Evolutionary conservation across 2,113 vertebrate species (phyloP).

Genomic region (Chloroceryle aenea): DNA sequence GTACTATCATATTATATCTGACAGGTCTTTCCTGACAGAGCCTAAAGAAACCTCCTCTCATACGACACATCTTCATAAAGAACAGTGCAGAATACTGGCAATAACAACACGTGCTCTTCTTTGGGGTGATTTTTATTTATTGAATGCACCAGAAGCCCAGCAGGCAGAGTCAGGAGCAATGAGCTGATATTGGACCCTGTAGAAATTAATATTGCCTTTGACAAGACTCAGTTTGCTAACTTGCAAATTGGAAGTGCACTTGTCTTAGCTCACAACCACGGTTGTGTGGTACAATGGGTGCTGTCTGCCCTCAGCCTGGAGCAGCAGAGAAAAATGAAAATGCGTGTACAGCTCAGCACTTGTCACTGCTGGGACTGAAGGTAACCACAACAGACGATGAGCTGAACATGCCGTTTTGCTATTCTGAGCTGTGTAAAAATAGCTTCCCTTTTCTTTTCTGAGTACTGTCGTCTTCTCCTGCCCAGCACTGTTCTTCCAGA

Average conservation of each 20-base stretch:
- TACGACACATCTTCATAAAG: not conserved
- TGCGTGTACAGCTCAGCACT: not conserved
- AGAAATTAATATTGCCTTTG: constrained; percentile 7
- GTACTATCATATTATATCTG: not conserved
- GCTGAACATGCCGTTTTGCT: not conserved
- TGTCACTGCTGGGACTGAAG: not conserved
- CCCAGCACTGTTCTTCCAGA: constrained; percentile 8
- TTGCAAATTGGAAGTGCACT: not conserved
- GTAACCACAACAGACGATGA: not conserved
- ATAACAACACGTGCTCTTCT: not conserved
- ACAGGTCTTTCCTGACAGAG: not conserved
- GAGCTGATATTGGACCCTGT: not conserved
- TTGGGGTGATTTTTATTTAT: not conserved
- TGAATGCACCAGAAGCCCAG: not conserved
- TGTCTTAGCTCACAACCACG: not conserved
- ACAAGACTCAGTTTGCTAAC: not conserved
- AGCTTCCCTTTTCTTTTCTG: constrained; percentile 9
- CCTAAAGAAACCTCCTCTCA: not conserved
- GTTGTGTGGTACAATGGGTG: not conserved
- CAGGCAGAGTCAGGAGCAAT: not conserved
- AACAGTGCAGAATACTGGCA: not conserved
- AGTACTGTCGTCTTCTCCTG: not conserved
- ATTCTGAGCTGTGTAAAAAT: constrained; percentile 57
- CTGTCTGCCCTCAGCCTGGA: not conserved
- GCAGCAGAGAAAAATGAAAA: constrained; percentile 19